phyloP scores from a whole-genome alignment of 2,888 invertebrate species.

The Lithosia quadra region DNA sequence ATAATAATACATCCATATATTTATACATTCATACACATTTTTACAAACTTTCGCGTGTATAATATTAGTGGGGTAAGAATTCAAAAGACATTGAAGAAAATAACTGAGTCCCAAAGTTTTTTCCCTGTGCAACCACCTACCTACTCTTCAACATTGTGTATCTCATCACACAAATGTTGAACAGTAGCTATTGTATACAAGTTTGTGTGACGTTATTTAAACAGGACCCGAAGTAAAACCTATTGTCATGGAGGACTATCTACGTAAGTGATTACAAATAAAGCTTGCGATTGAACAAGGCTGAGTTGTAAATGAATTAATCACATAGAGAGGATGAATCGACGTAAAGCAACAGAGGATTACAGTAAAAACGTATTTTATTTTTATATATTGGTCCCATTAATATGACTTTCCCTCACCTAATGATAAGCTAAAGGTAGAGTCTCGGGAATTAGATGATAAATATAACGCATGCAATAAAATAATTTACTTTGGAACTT shows the following conservation, averaged over 20 bases:
- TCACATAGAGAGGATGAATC: background rate
- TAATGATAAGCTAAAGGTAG: too few species aligned
- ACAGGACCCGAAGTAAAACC: background rate
- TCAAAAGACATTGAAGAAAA: background rate
- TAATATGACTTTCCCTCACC: too few species aligned
- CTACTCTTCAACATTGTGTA: too few species aligned
- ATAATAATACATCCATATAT: too few species aligned
- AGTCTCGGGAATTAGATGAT: too few species aligned
- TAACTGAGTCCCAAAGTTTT: background rate
- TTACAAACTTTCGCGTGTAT: too few species aligned
- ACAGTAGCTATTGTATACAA: constrained; percentile 17
- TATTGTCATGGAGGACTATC: constrained; percentile 2
- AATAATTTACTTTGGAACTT: too few species aligned
- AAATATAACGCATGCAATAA: too few species aligned
- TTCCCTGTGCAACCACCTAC: background rate
- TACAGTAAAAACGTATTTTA: too few species aligned
- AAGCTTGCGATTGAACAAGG: constrained; percentile 3
- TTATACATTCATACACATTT: too few species aligned
- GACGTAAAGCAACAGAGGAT: background rate
- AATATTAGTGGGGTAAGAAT: too few species aligned
- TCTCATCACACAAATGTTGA: constrained; percentile 10
- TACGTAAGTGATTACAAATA: constrained; percentile 7
- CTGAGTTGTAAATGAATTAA: background rate
- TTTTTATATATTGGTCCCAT: too few species aligned
- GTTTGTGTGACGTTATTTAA: constrained; percentile 10